phyloP scores from a whole-genome alignment of 2,113 vertebrate genomes.

The Alosa alosa region DNA sequence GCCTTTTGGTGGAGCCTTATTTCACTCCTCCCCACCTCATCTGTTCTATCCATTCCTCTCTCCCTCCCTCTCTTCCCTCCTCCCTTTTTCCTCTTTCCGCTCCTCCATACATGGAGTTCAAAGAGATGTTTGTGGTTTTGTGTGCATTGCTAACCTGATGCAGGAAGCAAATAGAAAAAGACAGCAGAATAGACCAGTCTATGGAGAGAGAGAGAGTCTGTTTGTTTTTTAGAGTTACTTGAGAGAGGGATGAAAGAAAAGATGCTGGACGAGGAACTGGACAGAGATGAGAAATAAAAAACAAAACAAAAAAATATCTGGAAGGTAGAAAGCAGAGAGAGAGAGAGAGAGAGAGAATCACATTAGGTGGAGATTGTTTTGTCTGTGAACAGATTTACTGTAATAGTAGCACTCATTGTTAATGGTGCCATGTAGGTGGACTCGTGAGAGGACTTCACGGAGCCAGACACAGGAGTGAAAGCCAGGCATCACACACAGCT shows the following conservation, averaged over 20 bases:
- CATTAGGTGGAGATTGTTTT: neutral
- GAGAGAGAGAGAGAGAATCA: neutral
- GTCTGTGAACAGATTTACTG: neutral
- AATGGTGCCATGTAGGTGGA: neutral
- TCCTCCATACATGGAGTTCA: constrained; percentile 61
- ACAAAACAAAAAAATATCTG: neutral
- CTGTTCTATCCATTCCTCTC: constrained; percentile 45
- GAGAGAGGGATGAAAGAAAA: constrained; percentile 14
- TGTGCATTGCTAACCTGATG: constrained; percentile 56
- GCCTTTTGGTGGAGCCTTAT: constrained; percentile 37
- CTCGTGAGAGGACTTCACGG: neutral
- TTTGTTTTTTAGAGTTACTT: neutral
- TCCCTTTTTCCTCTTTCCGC: constrained; percentile 30
- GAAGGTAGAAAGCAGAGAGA: neutral
- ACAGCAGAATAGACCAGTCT: neutral
- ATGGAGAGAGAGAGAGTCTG: neutral
- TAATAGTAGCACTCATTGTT: neutral
- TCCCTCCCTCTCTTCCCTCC: neutral
- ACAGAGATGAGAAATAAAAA: neutral
- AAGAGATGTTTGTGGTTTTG: constrained; percentile 64
- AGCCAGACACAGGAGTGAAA: neutral
- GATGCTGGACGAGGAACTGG: neutral
- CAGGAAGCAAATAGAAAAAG: constrained; percentile 26
- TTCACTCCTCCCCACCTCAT: constrained; percentile 52
- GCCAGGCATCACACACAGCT: neutral